A percentile compares a stretch with the other conserved stretches of the same genome.
Evolutionary conservation across 2,113 vertebrate species (phyloP).

Genomic region (Cebidichthys violaceus): DNA sequence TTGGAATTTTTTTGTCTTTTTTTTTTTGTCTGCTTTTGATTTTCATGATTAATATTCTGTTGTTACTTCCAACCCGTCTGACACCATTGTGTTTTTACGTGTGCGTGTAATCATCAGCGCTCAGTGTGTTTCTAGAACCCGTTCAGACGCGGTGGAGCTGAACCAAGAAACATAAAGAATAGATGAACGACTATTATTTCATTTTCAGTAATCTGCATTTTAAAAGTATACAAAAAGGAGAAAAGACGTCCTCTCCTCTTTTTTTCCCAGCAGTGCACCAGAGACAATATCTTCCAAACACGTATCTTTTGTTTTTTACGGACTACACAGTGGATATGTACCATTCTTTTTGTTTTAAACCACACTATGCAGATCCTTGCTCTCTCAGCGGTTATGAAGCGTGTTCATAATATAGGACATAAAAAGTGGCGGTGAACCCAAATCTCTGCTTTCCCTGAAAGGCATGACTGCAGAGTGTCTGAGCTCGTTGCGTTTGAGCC

Average conservation of each 20-base stretch:
- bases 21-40: constrained; percentile 3
- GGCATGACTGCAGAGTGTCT: constrained; percentile 30
- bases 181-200: neutral
- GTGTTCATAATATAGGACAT: constrained; percentile 11
- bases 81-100: neutral
- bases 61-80: neutral
- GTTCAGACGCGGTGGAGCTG: neutral
- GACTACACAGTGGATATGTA: constrained; percentile 22
- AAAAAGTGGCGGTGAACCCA: constrained; percentile 11
- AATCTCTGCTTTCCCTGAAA: constrained; percentile 55
- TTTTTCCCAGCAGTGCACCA: neutral
- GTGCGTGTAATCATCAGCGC: neutral
- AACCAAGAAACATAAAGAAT: constrained; percentile 5
- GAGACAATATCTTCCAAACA: neutral
- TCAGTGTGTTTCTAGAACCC: neutral
- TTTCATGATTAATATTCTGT: neutral
- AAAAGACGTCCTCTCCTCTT: neutral
- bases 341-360: constrained; percentile 14
- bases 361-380: neutral
- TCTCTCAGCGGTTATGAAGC: constrained; percentile 29
- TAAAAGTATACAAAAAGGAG: constrained; percentile 47
- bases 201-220: constrained; percentile 24
- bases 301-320: neutral
- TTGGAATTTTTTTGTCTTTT: neutral
- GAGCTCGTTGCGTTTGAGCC: constrained; percentile 29